phyloP scores from a whole-genome alignment of 2,797 vertebrate species.

The Sebastiscus tertius region DNA sequence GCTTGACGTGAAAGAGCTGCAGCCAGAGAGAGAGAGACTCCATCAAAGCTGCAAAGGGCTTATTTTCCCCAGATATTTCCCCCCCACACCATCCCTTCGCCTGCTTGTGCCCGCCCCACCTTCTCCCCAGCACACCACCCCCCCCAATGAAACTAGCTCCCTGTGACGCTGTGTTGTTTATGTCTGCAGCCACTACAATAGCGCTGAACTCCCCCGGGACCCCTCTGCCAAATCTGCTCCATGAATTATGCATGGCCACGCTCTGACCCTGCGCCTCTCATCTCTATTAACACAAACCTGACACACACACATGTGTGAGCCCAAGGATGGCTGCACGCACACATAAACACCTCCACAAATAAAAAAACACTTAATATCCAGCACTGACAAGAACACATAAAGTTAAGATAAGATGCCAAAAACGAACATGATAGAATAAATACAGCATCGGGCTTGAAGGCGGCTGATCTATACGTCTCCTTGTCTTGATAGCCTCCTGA shows the following conservation, averaged over 20 bases:
- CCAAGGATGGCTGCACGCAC: constrained; percentile 15
- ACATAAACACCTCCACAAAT: constrained; percentile 22
- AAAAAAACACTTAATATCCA: constrained; percentile 31
- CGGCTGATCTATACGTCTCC: constrained; percentile 41
- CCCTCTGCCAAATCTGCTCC: constrained; percentile 80
- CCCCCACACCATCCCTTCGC: constrained; percentile 31
- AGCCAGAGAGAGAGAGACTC: constrained; percentile 79
- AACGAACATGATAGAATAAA: constrained; percentile 38
- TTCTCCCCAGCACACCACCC: constrained; percentile 42
- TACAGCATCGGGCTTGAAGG: constrained; percentile 7
- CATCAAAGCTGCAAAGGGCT: constrained; percentile 69
- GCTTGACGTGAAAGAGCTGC: constrained; percentile 51
- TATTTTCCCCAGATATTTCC: constrained; percentile 53
- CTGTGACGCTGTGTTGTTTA: constrained; percentile 81
- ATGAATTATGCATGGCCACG: constrained; percentile 83
- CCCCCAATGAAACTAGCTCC: constrained; percentile 66
- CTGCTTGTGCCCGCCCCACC: constrained; percentile 50
- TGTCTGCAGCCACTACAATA: constrained; percentile 83
- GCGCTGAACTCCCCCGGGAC: constrained; percentile 76
- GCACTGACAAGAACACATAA: constrained; percentile 28
- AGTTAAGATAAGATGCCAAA: constrained; percentile 41
- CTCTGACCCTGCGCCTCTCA: constrained; percentile 81
- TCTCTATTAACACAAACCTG: constrained; percentile 83
- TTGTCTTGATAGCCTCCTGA: constrained; percentile 56
- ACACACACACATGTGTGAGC: constrained; percentile 44